A percentile compares a stretch with the other conserved stretches of the same genome.
Evolutionary conservation across 2,113 vertebrate species (phyloP).

Genomic region (Etheostoma cragini): DNA sequence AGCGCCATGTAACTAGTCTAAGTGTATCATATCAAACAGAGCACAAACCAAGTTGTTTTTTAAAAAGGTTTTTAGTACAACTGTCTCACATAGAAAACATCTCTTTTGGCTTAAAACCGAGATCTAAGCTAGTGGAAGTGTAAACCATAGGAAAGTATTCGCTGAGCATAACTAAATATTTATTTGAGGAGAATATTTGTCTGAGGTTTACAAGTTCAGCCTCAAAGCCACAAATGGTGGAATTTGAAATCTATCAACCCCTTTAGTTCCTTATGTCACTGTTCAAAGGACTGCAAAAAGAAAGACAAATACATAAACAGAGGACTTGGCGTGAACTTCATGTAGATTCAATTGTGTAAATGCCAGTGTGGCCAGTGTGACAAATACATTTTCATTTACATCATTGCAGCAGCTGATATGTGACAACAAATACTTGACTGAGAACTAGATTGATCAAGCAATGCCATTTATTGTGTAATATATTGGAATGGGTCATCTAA

Average conservation of each 20-base stretch:
- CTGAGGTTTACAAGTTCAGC: slow-evolving; percentile 39
- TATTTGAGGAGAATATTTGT: slow-evolving; percentile 52
- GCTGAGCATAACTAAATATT: slow-evolving; percentile 51
- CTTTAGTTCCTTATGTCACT: neutral
- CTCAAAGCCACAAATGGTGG: slow-evolving; percentile 22
- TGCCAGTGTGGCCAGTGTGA: neutral
- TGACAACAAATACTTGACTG: slow-evolving; percentile 26
- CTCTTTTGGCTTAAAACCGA: slow-evolving; percentile 2
- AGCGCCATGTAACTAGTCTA: neutral
- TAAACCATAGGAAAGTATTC: slow-evolving; percentile 24
- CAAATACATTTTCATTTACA: neutral
- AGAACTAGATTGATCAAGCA: neutral
- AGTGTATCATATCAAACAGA: neutral
- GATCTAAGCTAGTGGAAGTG: slow-evolving; percentile 14
- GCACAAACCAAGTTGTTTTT: neutral
- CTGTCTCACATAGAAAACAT: neutral
- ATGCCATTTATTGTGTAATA: neutral
- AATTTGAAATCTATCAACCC: slow-evolving; percentile 23
- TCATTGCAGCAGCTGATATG: neutral
- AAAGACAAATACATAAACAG: slow-evolving; percentile 18
- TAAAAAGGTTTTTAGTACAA: slow-evolving; percentile 4
- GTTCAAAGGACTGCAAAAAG: neutral
- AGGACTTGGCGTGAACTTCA: neutral
- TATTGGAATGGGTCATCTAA: slow-evolving; percentile 2
- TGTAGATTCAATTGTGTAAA: slow-evolving; percentile 1